phyloP scores from a whole-genome alignment of 2,888 invertebrate species.

The Eulithis testata region DNA sequence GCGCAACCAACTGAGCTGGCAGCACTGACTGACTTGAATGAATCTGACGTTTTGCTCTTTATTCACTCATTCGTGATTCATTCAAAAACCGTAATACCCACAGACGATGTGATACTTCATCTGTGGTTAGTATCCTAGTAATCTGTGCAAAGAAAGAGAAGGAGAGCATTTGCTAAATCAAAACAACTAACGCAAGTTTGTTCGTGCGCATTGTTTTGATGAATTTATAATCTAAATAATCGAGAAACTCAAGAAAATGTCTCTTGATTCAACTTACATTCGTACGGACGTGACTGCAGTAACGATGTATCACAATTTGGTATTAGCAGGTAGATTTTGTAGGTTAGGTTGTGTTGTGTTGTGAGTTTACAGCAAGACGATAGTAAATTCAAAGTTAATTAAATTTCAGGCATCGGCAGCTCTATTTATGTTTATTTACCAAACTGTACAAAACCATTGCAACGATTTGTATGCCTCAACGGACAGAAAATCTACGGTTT shows the following conservation, averaged over 20 bases:
- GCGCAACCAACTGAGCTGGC: too few species aligned
- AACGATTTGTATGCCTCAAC: constrained; percentile 55
- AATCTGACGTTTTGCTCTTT: too few species aligned
- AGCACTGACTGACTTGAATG: too few species aligned
- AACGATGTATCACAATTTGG: constrained; percentile 62
- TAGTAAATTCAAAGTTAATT: neutral
- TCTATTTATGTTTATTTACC: constrained; percentile 63
- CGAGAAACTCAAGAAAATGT: constrained; percentile 2
- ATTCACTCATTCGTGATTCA: too few species aligned
- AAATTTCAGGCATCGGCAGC: constrained; percentile 83
- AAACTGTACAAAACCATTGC: constrained; percentile 45
- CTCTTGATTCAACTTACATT: constrained; percentile 38
- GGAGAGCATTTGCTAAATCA: too few species aligned
- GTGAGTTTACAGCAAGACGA: neutral
- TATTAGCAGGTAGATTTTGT: constrained; percentile 75
- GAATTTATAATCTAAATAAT: neutral
- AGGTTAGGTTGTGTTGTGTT: constrained; percentile 39
- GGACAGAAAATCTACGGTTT: constrained; percentile 86
- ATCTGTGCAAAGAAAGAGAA: too few species aligned
- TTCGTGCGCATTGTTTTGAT: too few species aligned
- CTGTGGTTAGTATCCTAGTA: too few species aligned
- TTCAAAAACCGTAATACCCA: too few species aligned
- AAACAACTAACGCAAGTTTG: too few species aligned
- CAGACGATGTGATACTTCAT: too few species aligned
- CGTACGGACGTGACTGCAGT: constrained; percentile 82